A percentile compares a stretch with the other conserved stretches of the same genome.
These are phyloP conservation scores for Elachura formosa DNA, from an alignment of 2,113 vertebrate species.

Conservation along the genomic window DNA sequence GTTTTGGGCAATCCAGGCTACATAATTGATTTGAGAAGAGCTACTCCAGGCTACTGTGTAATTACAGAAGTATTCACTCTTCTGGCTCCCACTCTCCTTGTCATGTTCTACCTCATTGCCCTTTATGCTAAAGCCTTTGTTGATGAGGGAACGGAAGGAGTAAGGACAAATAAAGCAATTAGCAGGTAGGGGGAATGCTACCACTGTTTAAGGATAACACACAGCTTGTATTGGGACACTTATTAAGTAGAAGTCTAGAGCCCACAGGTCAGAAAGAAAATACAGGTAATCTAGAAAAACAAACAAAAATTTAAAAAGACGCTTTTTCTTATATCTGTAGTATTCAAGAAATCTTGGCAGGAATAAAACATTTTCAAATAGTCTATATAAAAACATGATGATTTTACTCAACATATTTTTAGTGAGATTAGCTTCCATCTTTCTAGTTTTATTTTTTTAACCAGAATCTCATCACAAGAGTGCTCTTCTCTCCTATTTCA, in stretches of 20 bases:
- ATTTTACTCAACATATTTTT: not conserved
- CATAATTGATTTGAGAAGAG: slow-evolving; percentile 82
- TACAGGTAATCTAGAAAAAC: slow-evolving; percentile 18
- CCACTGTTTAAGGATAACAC: slow-evolving; percentile 68
- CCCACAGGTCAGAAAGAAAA: slow-evolving; percentile 50
- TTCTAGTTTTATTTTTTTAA: not conserved
- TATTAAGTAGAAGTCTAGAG: slow-evolving; percentile 63
- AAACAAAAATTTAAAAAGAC: not conserved
- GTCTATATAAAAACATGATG: not conserved
- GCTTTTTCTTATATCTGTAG: not conserved
- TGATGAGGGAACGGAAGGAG: slow-evolving; percentile 76
- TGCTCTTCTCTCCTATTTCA: not conserved
- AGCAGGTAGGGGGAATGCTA: slow-evolving; percentile 76
- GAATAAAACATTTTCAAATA: not conserved
- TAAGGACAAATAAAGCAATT: slow-evolving; percentile 80
- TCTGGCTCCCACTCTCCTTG: slow-evolving; percentile 74
- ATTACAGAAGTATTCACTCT: slow-evolving; percentile 80
- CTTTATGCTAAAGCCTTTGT: slow-evolving; percentile 80
- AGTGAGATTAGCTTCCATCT: not conserved
- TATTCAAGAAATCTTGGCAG: not conserved
- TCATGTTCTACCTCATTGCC: slow-evolving; percentile 80
- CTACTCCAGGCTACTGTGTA: slow-evolving; percentile 79
- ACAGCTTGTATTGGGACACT: slow-evolving; percentile 52
- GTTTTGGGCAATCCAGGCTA: slow-evolving; percentile 76
- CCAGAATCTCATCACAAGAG: not conserved